Evolutionary conservation across 2,797 vertebrate species (phyloP).

Genomic region (Apogon talboti): DNA sequence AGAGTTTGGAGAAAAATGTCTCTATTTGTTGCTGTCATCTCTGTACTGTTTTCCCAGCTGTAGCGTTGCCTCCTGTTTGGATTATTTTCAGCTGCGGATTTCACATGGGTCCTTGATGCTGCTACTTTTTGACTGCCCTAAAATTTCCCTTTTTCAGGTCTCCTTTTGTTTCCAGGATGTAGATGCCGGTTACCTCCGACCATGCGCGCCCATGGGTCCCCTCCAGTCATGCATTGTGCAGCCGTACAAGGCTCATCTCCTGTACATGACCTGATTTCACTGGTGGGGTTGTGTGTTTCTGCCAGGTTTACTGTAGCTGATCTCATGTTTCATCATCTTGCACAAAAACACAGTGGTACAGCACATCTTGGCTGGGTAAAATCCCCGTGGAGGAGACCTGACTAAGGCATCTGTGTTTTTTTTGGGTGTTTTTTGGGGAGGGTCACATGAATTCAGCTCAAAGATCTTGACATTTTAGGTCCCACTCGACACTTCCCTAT

Average conservation of each 20-base stretch:
- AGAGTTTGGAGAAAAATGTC: conserved; percentile 52
- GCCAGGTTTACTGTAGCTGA: conserved; percentile 27
- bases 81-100: conserved; percentile 53
- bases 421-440: no score
- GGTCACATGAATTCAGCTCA: background rate
- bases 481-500: background rate
- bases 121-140: conserved; percentile 40
- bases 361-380: conserved; percentile 22
- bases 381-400: conserved; percentile 31
- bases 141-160: conserved; percentile 23
- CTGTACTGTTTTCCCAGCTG: conserved; percentile 63
- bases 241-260: conserved; percentile 12
- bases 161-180: conserved; percentile 41
- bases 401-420: conserved; percentile 20
- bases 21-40: conserved; percentile 60
- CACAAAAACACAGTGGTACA: conserved; percentile 31
- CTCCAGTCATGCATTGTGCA: conserved; percentile 34
- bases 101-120: conserved; percentile 42
- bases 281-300: conserved; percentile 30
- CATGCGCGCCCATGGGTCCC: conserved; percentile 22
- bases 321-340: conserved; percentile 52
- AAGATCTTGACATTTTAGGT: background rate
- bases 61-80: conserved; percentile 46
- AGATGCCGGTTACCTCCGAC: conserved; percentile 13
- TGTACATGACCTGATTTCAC: conserved; percentile 53